Evolutionary conservation across 2,888 invertebrate genomes (phyloP), one percentile per base, ranked within the genome.

Genomic region (Agonopterix arenella): DNA sequence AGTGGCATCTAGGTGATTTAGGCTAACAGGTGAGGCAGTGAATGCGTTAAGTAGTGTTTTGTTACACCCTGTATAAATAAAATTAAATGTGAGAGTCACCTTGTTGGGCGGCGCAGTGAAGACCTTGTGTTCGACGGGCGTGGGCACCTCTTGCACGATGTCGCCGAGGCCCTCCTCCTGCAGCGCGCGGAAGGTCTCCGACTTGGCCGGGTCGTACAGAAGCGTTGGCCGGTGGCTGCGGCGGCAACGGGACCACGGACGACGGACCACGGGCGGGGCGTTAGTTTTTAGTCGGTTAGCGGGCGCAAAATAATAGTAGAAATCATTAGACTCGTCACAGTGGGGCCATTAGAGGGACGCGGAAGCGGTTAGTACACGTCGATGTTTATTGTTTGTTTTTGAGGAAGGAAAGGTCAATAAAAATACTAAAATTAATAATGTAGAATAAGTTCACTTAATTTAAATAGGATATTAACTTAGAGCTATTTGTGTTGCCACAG

Each of bases 171-270:
- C 92, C 61, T 93, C 92, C 83, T 96, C 96, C 83, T 96, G 95
- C 58, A 97, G 92, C 70, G 95, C 95, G 90, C 93, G 94, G 91
- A 92, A 96, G 52, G 96, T 95, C 83, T 96, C 96, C 75, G 96
- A 96, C 90, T 94, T 93, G 78, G 95, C 93, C 64, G 96, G 96
- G 91, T 97, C 96, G 91, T 94, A 97, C 76, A 91, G 92, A 76
- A 93, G 84, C 60, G 94, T 93, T 80, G 93, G 93, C 91, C 92
- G 93, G 80, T 88, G 83, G 70, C 91, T 91, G 80, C 18, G 64
- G 42, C 18, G 64, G 57, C 48, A 56, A 48, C 49, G 57, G 49
- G 54, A 58, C 64, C 54, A 44, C 62, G 63, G 13, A 13, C 13
- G 13, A 13, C 48, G 59, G 57, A 28, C 11, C 28, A 16, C 28